A percentile compares a stretch with the other conserved stretches of the same genome.
Evolutionary conservation across 2,797 vertebrate genomes (phyloP).

Genomic region (Nannoperca australis): DNA sequence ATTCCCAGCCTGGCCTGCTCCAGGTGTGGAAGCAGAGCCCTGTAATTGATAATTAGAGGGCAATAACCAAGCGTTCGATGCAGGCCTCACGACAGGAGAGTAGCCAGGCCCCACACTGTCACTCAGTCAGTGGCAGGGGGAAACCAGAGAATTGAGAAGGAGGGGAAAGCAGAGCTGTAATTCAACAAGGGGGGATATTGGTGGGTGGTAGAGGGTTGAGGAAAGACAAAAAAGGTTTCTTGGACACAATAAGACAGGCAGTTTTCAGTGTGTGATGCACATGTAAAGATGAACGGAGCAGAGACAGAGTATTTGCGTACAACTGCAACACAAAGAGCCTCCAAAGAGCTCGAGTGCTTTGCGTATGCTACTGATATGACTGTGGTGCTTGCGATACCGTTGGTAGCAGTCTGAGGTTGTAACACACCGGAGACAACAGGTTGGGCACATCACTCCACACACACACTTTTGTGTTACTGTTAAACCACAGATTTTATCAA

Average conservation of each 20-base stretch:
- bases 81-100: conserved; percentile 74
- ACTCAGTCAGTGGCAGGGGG: conserved; percentile 58
- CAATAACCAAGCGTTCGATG: conserved; percentile 78
- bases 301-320: conserved; percentile 19
- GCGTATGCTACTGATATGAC: conserved; percentile 35
- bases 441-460: neutral
- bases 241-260: conserved; percentile 21
- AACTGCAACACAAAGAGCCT: conserved; percentile 39
- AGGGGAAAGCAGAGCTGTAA: conserved; percentile 28
- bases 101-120: conserved; percentile 70
- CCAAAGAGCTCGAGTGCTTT: conserved; percentile 33
- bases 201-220: neutral
- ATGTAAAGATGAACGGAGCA: conserved; percentile 32
- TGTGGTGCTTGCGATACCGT: conserved; percentile 17
- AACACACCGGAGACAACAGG: conserved; percentile 3
- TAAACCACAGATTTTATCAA: conserved; percentile 67
- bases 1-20: conserved; percentile 82
- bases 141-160: conserved; percentile 34
- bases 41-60: conserved; percentile 87
- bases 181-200: conserved; percentile 44
- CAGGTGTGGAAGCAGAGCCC: conserved; percentile 82
- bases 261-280: conserved; percentile 18
- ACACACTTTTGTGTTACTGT: conserved; percentile 36
- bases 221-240: conserved; percentile 5
- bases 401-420: conserved; percentile 12